A percentile compares a stretch with the other conserved stretches of the same genome.
Conservation (phyloP, 2,888 invertebrate species). For the Catocala nupta region DNA sequence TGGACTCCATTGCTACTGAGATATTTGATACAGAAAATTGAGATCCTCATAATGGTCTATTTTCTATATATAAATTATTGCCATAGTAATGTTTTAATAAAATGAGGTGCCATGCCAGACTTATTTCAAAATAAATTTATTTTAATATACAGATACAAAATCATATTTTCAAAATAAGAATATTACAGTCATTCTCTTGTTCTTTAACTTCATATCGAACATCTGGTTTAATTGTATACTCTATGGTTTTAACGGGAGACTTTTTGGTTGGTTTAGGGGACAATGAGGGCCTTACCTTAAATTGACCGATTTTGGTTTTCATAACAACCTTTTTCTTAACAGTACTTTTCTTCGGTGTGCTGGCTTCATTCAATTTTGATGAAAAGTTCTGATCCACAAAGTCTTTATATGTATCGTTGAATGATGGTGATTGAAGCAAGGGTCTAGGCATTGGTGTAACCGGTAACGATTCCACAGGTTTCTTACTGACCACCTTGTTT, state of each 20-base stretch:
- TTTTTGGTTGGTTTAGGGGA: slow-evolving; percentile 23
- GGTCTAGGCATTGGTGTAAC: slow-evolving; percentile 17
- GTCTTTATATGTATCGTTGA: slow-evolving; percentile 72
- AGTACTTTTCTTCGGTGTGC: slow-evolving; percentile 15
- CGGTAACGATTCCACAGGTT: slow-evolving; percentile 1
- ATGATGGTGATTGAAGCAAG: slow-evolving; percentile 55
- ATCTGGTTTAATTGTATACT: slow-evolving; percentile 42
- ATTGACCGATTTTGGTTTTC: slow-evolving; percentile 72
- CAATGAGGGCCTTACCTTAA: slow-evolving; percentile 51
- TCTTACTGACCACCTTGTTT: too few species aligned
- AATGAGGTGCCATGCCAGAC: too few species aligned
- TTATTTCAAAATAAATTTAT: too few species aligned
- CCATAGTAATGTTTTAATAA: too few species aligned
- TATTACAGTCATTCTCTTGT: slow-evolving; percentile 77
- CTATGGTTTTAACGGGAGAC: slow-evolving; percentile 13
- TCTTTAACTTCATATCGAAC: slow-evolving; percentile 74
- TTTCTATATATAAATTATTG: too few species aligned
- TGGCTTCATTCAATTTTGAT: background rate
- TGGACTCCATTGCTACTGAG: too few species aligned
- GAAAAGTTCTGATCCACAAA: slow-evolving; percentile 64
- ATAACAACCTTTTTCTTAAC: slow-evolving; percentile 55
- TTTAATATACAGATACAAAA: background rate
- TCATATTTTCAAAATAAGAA: slow-evolving; percentile 73
- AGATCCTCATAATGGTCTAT: too few species aligned
- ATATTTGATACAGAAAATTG: too few species aligned